Percentiles rank a stretch among this genome's conserved stretches.
These are phyloP conservation scores for Eristalinus sepulchralis DNA, from an alignment of 2,888 invertebrate species.

Conservation along the genomic window DNA sequence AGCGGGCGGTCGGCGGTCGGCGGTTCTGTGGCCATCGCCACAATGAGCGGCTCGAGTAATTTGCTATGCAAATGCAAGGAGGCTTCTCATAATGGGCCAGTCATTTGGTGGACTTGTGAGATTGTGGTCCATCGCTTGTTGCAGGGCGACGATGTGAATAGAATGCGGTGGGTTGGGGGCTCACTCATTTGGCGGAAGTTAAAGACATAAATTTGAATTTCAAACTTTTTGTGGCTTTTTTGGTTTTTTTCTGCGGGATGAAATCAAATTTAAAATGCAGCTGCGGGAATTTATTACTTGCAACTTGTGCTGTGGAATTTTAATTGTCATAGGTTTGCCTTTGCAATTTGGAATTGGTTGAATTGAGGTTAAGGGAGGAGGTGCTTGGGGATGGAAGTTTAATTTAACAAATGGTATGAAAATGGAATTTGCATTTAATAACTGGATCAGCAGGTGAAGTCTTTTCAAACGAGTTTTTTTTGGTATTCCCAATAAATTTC, in stretches of 20 bases:
- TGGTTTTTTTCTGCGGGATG: too few species aligned
- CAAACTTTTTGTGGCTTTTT: not conserved
- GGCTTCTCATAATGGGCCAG: not conserved
- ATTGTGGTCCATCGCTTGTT: not conserved
- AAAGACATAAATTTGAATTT: not conserved
- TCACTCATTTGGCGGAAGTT: not conserved
- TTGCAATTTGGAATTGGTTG: too few species aligned
- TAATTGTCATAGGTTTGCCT: not conserved
- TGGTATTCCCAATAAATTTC: too few species aligned
- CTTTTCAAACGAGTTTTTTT: too few species aligned
- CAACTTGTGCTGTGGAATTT: not conserved
- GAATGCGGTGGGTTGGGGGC: not conserved
- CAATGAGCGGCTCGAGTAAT: not conserved
- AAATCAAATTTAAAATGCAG: not conserved
- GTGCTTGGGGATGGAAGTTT: too few species aligned
- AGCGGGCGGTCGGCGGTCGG: not conserved
- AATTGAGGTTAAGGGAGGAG: too few species aligned
- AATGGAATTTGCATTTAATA: too few species aligned
- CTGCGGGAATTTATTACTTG: not conserved
- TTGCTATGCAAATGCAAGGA: not conserved
- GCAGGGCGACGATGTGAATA: not conserved
- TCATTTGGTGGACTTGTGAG: not conserved
- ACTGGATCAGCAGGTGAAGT: too few species aligned
- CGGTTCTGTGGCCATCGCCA: not conserved
- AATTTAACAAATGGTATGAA: too few species aligned